phyloP scores from a whole-genome alignment of 2,797 vertebrate species.

The Anguilla obscura region DNA sequence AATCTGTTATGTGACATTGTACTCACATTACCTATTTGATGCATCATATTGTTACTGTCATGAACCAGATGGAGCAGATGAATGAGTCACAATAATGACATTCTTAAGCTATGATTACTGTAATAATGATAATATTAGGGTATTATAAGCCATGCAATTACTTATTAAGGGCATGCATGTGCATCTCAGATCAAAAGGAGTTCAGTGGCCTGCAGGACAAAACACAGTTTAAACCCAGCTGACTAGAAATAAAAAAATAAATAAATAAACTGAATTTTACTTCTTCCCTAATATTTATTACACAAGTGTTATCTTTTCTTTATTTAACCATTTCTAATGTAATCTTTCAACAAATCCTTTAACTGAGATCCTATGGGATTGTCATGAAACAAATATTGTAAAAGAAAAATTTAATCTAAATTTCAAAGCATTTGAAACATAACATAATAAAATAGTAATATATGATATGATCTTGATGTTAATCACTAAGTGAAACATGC shows the following conservation, averaged over 20 bases:
- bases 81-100: neutral
- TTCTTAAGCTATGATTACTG: neutral
- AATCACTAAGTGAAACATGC: too few relatives aligned
- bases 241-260: too few relatives aligned
- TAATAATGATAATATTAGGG: neutral
- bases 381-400: too few relatives aligned
- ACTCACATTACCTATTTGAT: neutral
- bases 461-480: too few relatives aligned
- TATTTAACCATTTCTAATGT: too few relatives aligned
- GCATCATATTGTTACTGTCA: neutral
- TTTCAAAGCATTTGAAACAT: too few relatives aligned
- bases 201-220: neutral
- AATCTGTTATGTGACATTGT: slow-evolving; percentile 8
- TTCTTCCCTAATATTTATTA: too few relatives aligned
- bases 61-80: neutral
- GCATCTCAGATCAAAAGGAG: neutral
- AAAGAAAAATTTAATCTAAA: too few relatives aligned
- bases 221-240: neutral
- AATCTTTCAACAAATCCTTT: too few relatives aligned
- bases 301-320: neutral
- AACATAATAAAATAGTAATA: too few relatives aligned
- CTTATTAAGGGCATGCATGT: neutral
- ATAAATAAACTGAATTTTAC: too few relatives aligned
- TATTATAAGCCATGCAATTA: neutral
- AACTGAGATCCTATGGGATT: too few relatives aligned